Percentiles rank a stretch among this genome's conserved stretches.
Conservation (phyloP, 92 coral and sea anemone species). For the Porites evermanni region DNA sequence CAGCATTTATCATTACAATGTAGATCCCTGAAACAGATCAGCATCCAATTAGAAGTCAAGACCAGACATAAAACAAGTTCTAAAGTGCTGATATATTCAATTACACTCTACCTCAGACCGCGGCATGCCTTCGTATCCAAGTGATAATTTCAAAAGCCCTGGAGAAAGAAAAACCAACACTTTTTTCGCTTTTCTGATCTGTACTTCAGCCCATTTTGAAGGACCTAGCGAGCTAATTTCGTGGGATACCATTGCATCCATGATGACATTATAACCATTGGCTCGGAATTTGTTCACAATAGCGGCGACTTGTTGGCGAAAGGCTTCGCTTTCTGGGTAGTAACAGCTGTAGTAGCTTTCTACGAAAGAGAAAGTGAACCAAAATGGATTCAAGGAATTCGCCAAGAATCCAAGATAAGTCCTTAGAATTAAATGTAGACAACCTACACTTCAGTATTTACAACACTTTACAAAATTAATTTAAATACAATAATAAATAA, state of each 20-base stretch:
- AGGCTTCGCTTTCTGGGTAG: constrained; percentile 42
- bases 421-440: too few species aligned
- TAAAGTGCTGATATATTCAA: not conserved
- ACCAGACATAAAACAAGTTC: too few species aligned
- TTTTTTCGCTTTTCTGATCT: constrained; percentile 37
- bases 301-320: constrained; percentile 39
- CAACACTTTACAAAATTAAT: too few species aligned
- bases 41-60: too few species aligned
- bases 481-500: too few species aligned
- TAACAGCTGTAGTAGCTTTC: constrained; percentile 41
- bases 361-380: not conserved
- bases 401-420: too few species aligned
- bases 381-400: not conserved
- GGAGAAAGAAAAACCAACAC: constrained; percentile 50
- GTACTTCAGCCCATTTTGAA: constrained; percentile 41
- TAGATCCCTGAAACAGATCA: not conserved
- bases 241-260: constrained; percentile 47
- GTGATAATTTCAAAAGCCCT: constrained; percentile 13
- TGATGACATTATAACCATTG: constrained; percentile 44
- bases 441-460: too few species aligned
- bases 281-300: constrained; percentile 36
- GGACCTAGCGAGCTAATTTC: constrained; percentile 52
- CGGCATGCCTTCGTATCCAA: not conserved
- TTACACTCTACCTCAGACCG: constrained; percentile 10
- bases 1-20: not conserved